phyloP scores from a whole-genome alignment of 2,797 vertebrate species.

The Pipistrellus kuhlii region DNA sequence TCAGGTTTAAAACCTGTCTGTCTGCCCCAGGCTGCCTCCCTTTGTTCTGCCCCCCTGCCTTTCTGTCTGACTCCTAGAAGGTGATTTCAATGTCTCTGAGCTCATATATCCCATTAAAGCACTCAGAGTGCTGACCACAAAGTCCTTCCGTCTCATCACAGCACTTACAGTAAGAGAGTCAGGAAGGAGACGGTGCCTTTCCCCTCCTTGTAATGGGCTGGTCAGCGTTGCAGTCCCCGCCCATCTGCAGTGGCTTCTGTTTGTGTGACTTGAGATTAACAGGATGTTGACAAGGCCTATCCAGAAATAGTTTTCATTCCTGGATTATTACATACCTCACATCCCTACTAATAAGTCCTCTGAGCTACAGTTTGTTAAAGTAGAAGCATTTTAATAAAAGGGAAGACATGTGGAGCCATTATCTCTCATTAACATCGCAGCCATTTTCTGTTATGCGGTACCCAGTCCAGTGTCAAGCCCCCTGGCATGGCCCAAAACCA shows the following conservation, averaged over 20 bases:
- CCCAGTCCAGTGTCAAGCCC: neutral
- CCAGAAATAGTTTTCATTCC: neutral
- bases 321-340: neutral
- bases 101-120: constrained; percentile 11
- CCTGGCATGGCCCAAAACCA: neutral
- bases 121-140: constrained; percentile 43
- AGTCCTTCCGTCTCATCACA: neutral
- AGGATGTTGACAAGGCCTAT: neutral
- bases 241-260: neutral
- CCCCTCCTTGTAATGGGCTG: neutral
- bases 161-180: neutral
- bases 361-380: neutral
- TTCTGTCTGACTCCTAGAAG: constrained; percentile 16
- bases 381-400: neutral
- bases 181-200: neutral
- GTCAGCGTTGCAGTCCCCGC: accelerated
- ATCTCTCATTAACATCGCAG: neutral
- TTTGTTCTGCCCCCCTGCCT: neutral
- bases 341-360: neutral
- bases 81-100: constrained; percentile 24
- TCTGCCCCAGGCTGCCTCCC: neutral
- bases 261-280: neutral
- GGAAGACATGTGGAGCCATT: neutral
- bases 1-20: neutral
- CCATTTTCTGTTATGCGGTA: neutral